Percentiles rank a stretch among this genome's conserved stretches.
Conservation (phyloP, 2,797 vertebrate genomes). For the Corythornis leucogaster region DNA sequence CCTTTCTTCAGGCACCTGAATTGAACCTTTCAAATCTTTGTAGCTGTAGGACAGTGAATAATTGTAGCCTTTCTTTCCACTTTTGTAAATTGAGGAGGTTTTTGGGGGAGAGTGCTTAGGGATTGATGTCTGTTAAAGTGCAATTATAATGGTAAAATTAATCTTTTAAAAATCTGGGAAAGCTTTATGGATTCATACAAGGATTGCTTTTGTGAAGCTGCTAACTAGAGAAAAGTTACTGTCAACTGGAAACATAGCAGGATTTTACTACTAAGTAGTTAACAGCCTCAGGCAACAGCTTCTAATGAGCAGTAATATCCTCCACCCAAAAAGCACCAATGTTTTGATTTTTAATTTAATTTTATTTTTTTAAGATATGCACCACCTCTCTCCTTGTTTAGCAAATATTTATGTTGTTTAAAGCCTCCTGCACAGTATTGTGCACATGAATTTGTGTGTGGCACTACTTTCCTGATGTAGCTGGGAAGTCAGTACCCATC, state of each 20-base stretch:
- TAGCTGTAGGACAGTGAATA: conserved; percentile 65
- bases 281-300: conserved; percentile 55
- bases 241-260: conserved; percentile 41
- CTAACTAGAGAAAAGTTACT: conserved; percentile 36
- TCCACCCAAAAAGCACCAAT: neutral
- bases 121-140: conserved; percentile 63
- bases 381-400: neutral
- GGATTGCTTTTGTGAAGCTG: conserved; percentile 49
- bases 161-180: conserved; percentile 58
- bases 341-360: neutral
- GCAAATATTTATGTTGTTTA: neutral
- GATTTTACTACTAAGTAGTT: conserved; percentile 67
- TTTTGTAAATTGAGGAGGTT: neutral
- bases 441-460: neutral
- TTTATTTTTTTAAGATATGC: neutral
- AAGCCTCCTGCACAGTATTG: neutral
- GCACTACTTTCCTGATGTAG: neutral
- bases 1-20: conserved; percentile 1
- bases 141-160: conserved; percentile 71
- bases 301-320: conserved; percentile 40
- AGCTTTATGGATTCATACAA: conserved; percentile 57
- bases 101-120: neutral
- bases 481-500: neutral
- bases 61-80: conserved; percentile 50
- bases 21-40: conserved; percentile 31